phyloP scores from a whole-genome alignment of 1,140 invertebrate genomes.

The Pogonomyrmex californicus region DNA sequence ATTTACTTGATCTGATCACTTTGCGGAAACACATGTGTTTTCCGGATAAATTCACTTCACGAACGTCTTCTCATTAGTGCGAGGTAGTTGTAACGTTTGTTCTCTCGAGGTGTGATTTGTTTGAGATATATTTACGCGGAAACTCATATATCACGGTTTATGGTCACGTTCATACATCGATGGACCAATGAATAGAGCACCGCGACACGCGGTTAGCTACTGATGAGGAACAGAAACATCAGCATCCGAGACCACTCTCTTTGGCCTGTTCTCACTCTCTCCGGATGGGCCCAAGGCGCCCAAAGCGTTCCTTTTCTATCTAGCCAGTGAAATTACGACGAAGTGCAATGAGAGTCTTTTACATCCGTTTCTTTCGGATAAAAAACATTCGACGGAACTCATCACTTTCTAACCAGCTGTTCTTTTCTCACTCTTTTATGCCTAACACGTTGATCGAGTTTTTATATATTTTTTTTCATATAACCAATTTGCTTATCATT shows the following conservation, averaged over 20 bases:
- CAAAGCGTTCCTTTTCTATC: conserved; percentile 63
- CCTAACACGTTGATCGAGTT: background rate
- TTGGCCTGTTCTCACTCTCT: conserved; percentile 59
- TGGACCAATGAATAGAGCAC: conserved; percentile 71
- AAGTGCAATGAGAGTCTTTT: conserved; percentile 26
- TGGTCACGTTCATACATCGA: conserved; percentile 16
- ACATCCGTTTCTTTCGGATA: conserved; percentile 44
- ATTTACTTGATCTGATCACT: background rate
- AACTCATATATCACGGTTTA: background rate
- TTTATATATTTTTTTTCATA: background rate
- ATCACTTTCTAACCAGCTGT: conserved; percentile 46
- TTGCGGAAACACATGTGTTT: background rate
- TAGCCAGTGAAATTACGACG: conserved; percentile 53
- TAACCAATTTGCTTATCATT: background rate
- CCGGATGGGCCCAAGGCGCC: conserved; percentile 32
- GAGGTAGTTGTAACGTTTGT: background rate
- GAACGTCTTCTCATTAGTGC: background rate
- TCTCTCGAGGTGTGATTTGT: conserved; percentile 17
- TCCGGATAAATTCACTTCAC: conserved; percentile 25
- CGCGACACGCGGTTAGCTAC: conserved; percentile 79
- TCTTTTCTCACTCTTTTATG: background rate
- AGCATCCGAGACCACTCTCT: conserved; percentile 77
- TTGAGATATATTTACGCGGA: conserved; percentile 14
- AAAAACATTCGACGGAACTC: conserved; percentile 23
- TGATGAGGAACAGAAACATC: conserved; percentile 82